Evolutionary conservation across 1,140 invertebrate species (phyloP).

Genomic region (Drosophila miranda): DNA sequence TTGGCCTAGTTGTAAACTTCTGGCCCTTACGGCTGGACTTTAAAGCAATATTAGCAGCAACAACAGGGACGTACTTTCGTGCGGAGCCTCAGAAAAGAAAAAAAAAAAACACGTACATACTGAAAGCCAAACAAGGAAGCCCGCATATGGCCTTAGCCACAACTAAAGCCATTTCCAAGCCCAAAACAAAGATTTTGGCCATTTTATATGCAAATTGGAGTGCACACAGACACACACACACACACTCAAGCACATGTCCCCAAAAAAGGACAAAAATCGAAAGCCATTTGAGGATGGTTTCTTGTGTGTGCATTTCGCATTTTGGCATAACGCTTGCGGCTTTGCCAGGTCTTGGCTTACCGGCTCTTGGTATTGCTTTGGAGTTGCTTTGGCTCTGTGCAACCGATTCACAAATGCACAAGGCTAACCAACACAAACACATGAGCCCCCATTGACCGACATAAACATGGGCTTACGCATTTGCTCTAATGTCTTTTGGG

Average conservation of each 20-base stretch:
- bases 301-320: slow-evolving; percentile 31
- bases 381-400: slow-evolving; percentile 47
- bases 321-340: slow-evolving; percentile 19
- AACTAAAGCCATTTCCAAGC: slow-evolving; percentile 37
- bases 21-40: slow-evolving; percentile 48
- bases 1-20: slow-evolving; percentile 69
- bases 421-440: slow-evolving; percentile 2
- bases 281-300: slow-evolving; percentile 65
- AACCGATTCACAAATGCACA: slow-evolving; percentile 27
- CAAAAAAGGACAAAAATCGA: slow-evolving; percentile 46
- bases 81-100: background rate
- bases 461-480: slow-evolving; percentile 23
- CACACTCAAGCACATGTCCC: slow-evolving; percentile 2
- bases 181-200: slow-evolving; percentile 47
- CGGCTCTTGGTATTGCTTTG: background rate
- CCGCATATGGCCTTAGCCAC: slow-evolving; percentile 10
- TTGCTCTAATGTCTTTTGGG: slow-evolving; percentile 48
- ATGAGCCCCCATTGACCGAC: slow-evolving; percentile 5
- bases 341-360: slow-evolving; percentile 34
- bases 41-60: slow-evolving; percentile 36
- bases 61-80: slow-evolving; percentile 10
- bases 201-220: slow-evolving; percentile 60
- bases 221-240: slow-evolving; percentile 16
- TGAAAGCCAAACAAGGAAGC: slow-evolving; percentile 1
- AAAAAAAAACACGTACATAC: background rate